Evolutionary conservation across 2,797 vertebrate species (phyloP).

Genomic region (Etheostoma perlongum): DNA sequence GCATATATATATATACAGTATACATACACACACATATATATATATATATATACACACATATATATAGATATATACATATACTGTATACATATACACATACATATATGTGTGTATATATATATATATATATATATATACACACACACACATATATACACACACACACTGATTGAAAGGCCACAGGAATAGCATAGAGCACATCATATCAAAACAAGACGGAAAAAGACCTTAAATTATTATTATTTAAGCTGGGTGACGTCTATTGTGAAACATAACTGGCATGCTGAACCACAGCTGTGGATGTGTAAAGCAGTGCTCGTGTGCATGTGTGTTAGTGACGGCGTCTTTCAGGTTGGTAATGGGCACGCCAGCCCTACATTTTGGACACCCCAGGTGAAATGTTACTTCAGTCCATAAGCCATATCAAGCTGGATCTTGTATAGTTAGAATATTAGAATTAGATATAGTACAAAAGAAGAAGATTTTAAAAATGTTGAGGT

Average conservation of each 20-base stretch:
- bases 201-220: conserved; percentile 77
- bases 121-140: too few species aligned
- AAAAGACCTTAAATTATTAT: conserved; percentile 62
- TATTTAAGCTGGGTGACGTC: conserved; percentile 65
- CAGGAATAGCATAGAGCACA: conserved; percentile 86
- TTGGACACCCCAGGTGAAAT: conserved; percentile 76
- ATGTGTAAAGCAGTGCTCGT: conserved; percentile 37
- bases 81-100: too few species aligned
- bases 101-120: too few species aligned
- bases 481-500: conserved; percentile 76
- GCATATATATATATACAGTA: too few species aligned
- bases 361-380: conserved; percentile 48
- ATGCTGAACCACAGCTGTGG: conserved; percentile 73
- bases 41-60: conserved; percentile 44
- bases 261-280: conserved; percentile 67
- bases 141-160: conserved; percentile 7
- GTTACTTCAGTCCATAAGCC: conserved; percentile 74
- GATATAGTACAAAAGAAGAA: conserved; percentile 82
- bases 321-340: conserved; percentile 11
- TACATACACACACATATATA: too few species aligned
- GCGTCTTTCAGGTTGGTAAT: conserved; percentile 41
- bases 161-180: conserved; percentile 85
- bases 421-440: conserved; percentile 67
- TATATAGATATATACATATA: neutral
- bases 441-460: conserved; percentile 62